Conservation (phyloP, 2,113 vertebrate species). For the Coryphaenoides rupestris region DNA sequence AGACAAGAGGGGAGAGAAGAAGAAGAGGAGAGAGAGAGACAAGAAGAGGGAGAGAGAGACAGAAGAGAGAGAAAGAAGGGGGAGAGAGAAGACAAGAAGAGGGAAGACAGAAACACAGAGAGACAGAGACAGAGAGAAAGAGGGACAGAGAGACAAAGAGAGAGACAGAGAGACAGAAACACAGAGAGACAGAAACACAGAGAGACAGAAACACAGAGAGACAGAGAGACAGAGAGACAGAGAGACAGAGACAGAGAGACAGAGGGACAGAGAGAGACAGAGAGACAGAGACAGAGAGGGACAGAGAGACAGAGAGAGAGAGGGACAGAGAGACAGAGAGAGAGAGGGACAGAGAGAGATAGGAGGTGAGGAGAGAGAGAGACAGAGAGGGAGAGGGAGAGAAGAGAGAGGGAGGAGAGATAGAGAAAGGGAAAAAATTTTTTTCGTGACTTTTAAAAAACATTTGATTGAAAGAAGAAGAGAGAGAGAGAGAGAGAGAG, state of each 20-base stretch:
- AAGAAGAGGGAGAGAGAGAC: slow-evolving; percentile 8
- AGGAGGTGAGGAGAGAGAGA: not conserved
- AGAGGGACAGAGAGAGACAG: slow-evolving; percentile 10
- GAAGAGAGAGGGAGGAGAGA: not conserved
- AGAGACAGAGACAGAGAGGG: not conserved
- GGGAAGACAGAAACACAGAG: too few species aligned
- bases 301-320: not conserved
- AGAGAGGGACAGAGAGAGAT: too few species aligned
- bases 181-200: not conserved
- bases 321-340: not conserved
- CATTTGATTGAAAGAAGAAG: not conserved
- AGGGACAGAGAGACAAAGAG: not conserved
- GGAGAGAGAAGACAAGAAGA: not conserved
- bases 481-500: slow-evolving; percentile 1
- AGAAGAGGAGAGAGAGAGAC: slow-evolving; percentile 40
- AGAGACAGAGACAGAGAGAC: not conserved
- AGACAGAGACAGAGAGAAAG: not conserved
- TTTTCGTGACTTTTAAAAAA: too few species aligned
- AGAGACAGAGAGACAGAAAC: not conserved
- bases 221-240: slow-evolving; percentile 11
- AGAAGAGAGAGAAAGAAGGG: too few species aligned
- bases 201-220: not conserved
- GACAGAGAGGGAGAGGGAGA: not conserved
- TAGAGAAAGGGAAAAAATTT: not conserved
- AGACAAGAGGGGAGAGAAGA: not conserved